These are phyloP conservation scores for Apodemia hepburni DNA, from an alignment of 2,888 invertebrate genomes.

Conservation along the genomic window DNA sequence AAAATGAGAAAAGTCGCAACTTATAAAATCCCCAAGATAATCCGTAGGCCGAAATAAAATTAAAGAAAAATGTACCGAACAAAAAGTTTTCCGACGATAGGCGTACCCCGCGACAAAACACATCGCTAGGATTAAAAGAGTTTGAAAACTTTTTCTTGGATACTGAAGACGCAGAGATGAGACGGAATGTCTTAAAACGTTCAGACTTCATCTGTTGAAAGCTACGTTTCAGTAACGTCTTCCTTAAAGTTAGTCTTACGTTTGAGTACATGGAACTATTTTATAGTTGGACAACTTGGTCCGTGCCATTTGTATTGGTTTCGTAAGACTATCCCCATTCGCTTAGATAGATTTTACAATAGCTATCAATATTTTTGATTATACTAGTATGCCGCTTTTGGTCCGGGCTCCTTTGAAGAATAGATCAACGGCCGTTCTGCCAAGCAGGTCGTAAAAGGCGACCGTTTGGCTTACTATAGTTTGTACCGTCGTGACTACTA, in stretches of 20 bases:
- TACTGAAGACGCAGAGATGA: conserved; percentile 37
- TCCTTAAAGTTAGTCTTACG: conserved; percentile 19
- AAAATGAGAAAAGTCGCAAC: conserved; percentile 38
- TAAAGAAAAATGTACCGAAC: conserved; percentile 56
- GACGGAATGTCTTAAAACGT: conserved; percentile 37
- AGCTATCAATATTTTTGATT: neutral
- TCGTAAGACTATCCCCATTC: neutral
- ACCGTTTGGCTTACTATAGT: no score
- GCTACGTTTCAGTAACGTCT: conserved; percentile 22
- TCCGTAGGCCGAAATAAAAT: conserved; percentile 62
- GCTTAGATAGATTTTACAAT: conserved; percentile 3
- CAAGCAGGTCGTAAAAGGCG: no score
- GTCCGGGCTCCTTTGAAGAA: no score
- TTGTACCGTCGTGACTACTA: no score
- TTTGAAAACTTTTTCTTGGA: conserved; percentile 42
- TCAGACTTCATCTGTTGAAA: conserved; percentile 30
- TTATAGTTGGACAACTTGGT: conserved; percentile 20
- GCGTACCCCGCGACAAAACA: conserved; percentile 66
- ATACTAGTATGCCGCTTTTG: no score
- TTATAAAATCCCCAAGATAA: conserved; percentile 43
- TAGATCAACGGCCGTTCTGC: no score
- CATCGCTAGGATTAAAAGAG: conserved; percentile 66
- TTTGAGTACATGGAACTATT: conserved; percentile 21
- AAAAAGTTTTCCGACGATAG: conserved; percentile 63
- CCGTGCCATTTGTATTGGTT: conserved; percentile 16